A percentile compares a stretch with the other conserved stretches of the same genome.
These are phyloP conservation scores for Hybognathus amarus DNA, from an alignment of 2,797 vertebrate genomes.

Conservation along the genomic window DNA sequence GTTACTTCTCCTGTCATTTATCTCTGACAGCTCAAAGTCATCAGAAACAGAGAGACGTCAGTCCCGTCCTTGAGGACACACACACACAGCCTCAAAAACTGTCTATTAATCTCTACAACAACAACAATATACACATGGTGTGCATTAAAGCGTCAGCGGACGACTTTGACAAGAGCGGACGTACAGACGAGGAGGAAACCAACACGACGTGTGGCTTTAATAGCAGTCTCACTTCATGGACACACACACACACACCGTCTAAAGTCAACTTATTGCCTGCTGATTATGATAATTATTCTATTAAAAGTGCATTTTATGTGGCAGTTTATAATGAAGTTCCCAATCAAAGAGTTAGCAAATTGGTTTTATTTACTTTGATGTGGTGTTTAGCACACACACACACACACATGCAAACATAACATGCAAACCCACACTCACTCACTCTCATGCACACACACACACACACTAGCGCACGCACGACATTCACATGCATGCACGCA, in stretches of 20 bases:
- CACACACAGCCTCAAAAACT: background rate
- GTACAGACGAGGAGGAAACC: background rate
- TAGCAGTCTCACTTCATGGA: background rate
- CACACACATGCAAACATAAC: background rate
- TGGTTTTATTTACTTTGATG: background rate
- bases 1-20: background rate
- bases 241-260: background rate
- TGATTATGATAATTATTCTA: background rate
- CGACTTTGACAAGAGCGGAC: background rate
- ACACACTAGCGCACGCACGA: accelerated
- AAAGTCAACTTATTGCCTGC: background rate
- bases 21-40: constrained; percentile 1
- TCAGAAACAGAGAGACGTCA: constrained; percentile 22
- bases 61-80: constrained; percentile 21
- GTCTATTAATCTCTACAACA: background rate
- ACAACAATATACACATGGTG: background rate
- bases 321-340: background rate
- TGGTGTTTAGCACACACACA: background rate
- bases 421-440: too few relatives aligned
- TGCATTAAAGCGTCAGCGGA: background rate
- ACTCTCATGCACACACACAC: too few relatives aligned
- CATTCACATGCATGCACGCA: too few relatives aligned
- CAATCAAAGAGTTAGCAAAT: background rate
- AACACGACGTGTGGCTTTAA: background rate
- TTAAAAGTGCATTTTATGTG: background rate